Base-by-base conservation (phyloP, 2,888 invertebrate species). In the Zhuqinia jingwanae region DNA sequence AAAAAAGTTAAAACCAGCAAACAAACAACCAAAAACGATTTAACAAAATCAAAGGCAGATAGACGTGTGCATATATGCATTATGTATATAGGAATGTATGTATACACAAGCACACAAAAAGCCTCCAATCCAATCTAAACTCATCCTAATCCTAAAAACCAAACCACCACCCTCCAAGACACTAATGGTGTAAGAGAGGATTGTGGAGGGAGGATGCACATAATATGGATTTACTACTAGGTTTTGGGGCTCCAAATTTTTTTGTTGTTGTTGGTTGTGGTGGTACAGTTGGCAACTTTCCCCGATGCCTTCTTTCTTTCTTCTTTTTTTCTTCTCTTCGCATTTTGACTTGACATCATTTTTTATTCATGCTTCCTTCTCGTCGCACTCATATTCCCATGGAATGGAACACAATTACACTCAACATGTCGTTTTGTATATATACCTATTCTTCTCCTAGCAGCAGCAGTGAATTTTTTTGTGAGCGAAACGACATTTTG, bases 311-410 rank as follows among this genome's bases (percentile, higher is more conserved):
- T 63, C 63, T 30, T 15, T 63, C 6, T n/a, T 30, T 63, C 25
- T 65, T 65, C 42, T 65, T 8, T 65, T 65, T 65, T 65, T n/a
- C n/a, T n/a, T n/a, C n/a, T n/a, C n/a, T n/a, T n/a, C n/a, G 42
- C 20, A 65, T 65, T 65, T 65, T 65, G 65, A 65, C 65, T 65
- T 65, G 65, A 65, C 65, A 65, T 36, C 65, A 65, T 65, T 65
- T 65, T 65, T 65, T 65, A 65, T 65, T 65, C 65, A 65, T 65
- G n/a, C 65, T 65, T 65, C 42, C 42, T 63, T 1, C 25, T 60
- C 11, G n/a, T n/a, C n/a, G n/a, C n/a, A 17, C 11, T 56, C 11
- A 56, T 56, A 20, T 2, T 25, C 22, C 10, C 15, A 30, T n/a
- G 65, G 17, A 42, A 42, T 65, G 17, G 65, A 20, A 58, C 36